Percentiles rank a stretch among this genome's conserved stretches.
phyloP scores from a whole-genome alignment of 2,113 vertebrate genomes.

The Leucosticte australis region DNA sequence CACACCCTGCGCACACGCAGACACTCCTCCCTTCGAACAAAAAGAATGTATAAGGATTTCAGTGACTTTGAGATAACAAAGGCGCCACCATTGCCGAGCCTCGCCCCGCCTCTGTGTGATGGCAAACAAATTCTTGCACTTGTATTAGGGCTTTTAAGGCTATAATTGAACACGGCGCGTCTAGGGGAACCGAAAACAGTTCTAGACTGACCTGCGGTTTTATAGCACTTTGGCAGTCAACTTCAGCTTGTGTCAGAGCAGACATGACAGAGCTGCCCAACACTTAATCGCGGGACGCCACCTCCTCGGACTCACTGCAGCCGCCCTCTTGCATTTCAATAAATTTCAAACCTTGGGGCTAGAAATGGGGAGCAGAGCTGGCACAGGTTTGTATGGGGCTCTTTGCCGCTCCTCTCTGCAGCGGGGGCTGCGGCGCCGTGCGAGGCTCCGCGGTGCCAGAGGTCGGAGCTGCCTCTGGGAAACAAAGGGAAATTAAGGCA shows the following conservation, averaged over 20 bases:
- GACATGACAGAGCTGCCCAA: constrained; percentile 78
- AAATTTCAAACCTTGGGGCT: constrained; percentile 38
- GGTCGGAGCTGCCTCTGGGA: constrained; percentile 37
- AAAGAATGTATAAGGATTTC: constrained; percentile 76
- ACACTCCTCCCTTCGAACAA: constrained; percentile 51
- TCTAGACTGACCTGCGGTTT: constrained; percentile 90
- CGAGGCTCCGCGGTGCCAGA: background rate
- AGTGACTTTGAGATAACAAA: constrained; percentile 84
- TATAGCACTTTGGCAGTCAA: constrained; percentile 88
- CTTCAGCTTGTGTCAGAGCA: constrained; percentile 80
- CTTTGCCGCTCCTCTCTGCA: background rate
- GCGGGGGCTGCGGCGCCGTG: background rate
- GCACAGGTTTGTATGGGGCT: constrained; percentile 57
- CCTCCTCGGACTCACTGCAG: constrained; percentile 70
- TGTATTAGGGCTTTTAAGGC: constrained; percentile 89
- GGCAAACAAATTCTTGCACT: constrained; percentile 92
- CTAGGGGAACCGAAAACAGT: constrained; percentile 86
- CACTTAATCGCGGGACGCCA: constrained; percentile 77
- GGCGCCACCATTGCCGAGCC: constrained; percentile 78
- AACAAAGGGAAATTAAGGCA: constrained; percentile 65
- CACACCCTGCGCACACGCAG: background rate
- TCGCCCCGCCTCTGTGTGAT: constrained; percentile 89
- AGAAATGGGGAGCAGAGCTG: background rate
- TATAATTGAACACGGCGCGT: constrained; percentile 90
- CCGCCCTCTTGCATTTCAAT: constrained; percentile 50